phyloP scores from a whole-genome alignment of 2,797 vertebrate species.

The Epinephelus coioides region DNA sequence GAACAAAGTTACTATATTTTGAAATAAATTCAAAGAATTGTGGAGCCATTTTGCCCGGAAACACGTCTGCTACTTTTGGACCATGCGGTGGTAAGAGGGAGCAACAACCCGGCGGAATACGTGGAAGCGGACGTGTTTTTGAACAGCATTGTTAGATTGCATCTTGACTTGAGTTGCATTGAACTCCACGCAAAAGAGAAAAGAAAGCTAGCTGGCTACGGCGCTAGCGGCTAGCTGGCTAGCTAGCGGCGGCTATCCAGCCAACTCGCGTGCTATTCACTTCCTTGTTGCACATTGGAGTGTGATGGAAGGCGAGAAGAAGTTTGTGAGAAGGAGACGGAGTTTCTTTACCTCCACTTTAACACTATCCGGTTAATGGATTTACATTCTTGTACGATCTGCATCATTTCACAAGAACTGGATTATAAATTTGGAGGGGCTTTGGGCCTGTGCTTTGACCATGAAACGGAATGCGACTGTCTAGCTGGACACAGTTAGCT shows the following conservation, averaged over 20 bases:
- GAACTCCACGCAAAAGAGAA: conserved; percentile 74
- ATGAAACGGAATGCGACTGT: conserved; percentile 67
- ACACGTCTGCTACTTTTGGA: not conserved
- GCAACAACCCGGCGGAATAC: not conserved
- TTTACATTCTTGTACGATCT: conserved; percentile 1
- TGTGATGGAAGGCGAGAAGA: conserved; percentile 80
- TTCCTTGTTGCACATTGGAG: conserved; percentile 84
- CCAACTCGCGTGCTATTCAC: conserved; percentile 76
- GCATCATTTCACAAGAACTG: conserved; percentile 24
- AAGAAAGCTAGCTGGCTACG: conserved; percentile 69
- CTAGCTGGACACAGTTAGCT: conserved; percentile 71
- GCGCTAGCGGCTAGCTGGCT: conserved; percentile 44
- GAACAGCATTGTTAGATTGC: conserved; percentile 63
- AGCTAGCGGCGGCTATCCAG: conserved; percentile 51
- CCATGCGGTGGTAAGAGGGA: not conserved
- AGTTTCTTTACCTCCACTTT: conserved; percentile 32
- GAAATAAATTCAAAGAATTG: conserved; percentile 31
- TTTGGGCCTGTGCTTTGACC: conserved; percentile 61
- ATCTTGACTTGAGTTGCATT: conserved; percentile 74
- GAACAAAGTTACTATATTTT: conserved; percentile 73
- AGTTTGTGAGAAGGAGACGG: conserved; percentile 72
- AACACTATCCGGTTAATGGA: conserved; percentile 47
- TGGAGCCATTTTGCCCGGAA: conserved; percentile 1
- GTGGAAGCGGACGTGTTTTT: conserved; percentile 28
- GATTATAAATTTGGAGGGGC: conserved; percentile 31